phyloP scores from a whole-genome alignment of 2,797 vertebrate genomes.

The Salmo trutta region DNA sequence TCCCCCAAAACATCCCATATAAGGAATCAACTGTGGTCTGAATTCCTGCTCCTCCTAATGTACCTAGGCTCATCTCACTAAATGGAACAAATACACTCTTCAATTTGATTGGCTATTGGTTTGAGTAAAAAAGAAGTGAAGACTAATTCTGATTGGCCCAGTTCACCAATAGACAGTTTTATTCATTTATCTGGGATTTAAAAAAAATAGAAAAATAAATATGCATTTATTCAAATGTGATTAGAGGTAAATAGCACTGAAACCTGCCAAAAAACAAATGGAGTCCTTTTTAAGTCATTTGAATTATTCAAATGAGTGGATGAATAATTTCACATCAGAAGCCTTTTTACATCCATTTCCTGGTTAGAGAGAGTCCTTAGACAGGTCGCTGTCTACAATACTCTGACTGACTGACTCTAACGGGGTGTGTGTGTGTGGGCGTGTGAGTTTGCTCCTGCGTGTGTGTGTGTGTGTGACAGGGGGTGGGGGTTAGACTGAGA shows the following conservation, averaged over 20 bases:
- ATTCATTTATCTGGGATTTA: slow-evolving; percentile 68
- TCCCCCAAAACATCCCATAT: too few relatives aligned
- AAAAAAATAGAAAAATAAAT: too few relatives aligned
- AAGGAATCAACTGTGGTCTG: too few relatives aligned
- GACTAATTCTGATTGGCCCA: slow-evolving; percentile 67
- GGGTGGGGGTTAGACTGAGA: background rate
- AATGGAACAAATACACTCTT: slow-evolving; percentile 58
- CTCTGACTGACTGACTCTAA: background rate
- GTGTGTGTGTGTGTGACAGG: slow-evolving; percentile 11
- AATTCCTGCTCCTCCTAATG: too few relatives aligned
- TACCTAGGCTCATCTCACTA: slow-evolving; percentile 52
- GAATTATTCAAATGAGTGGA: slow-evolving; percentile 74
- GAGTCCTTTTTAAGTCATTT: slow-evolving; percentile 71
- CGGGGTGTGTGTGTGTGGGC: background rate
- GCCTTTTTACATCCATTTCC: slow-evolving; percentile 62
- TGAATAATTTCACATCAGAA: slow-evolving; percentile 71
- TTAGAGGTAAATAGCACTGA: slow-evolving; percentile 64
- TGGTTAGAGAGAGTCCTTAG: background rate
- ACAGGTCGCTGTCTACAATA: background rate
- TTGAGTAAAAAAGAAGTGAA: slow-evolving; percentile 60
- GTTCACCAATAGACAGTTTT: slow-evolving; percentile 53
- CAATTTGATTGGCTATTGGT: slow-evolving; percentile 65
- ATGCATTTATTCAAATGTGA: slow-evolving; percentile 69
- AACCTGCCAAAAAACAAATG: slow-evolving; percentile 29
- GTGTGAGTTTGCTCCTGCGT: background rate